Evolutionary conservation across 2,113 vertebrate genomes (phyloP), one percentile per base, ranked within the genome.

Genomic region (Caloenas nicobarica): DNA sequence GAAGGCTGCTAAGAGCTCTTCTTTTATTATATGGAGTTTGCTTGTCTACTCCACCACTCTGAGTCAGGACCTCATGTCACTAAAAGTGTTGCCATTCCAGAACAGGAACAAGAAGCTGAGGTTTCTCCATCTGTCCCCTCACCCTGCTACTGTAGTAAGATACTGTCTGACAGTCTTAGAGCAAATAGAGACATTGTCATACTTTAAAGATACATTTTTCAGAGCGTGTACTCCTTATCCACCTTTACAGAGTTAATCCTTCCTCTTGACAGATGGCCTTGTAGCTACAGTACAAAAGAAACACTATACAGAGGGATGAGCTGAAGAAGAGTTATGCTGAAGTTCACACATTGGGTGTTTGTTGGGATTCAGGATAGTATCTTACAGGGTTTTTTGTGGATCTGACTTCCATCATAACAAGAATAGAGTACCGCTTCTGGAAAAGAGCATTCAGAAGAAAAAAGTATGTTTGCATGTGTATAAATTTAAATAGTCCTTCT

Each of bases 201-300:
- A 6, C 33, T 79, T 60, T 2, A 40, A 53, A 58, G 73, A 44
- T 18, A 26, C 28, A 4, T 62, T 87, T n/a, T 62, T 65, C 60
- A 74, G 65, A 34, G 29, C 2, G 9, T 18, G 3, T 11, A 7
- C 16, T 50, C 29, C 22, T 54, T 22, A n/a, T 16, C 7, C 13
- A 11, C 31, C 16, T 42, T 53, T 70, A 5, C 2, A 23, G 19
- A 28, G 9, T 16, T 42, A 16, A 31, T 40, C 18, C 33, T 17
- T 51, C 48, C 50, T 53, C 64, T 57, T 51, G 65, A 19, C 19
- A 62, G 51, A 3, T 0, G 0, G 28, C 18, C 4, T 0, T 5
- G 21, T 31, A 64, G 24, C 42, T 53, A 14, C 16, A 64, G 61
- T 33, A 34, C n/a, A 19, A 61, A 33, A 28, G 36, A 71, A 74